These are phyloP conservation scores for Drosophila rufa DNA, from an alignment of 1,140 invertebrate species.

Conservation along the genomic window DNA sequence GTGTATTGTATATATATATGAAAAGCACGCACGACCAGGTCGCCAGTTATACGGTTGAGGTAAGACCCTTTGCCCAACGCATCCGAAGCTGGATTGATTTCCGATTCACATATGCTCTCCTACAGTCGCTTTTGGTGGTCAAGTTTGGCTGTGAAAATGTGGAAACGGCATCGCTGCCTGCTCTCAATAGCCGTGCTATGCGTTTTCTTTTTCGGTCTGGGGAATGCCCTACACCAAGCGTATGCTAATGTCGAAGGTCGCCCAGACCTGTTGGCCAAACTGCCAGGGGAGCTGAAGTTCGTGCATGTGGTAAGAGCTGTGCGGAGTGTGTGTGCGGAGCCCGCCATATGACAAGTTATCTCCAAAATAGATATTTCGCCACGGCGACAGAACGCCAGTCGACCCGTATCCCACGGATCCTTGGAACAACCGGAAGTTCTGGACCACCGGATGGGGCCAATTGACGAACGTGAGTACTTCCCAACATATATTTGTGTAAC, in stretches of 20 bases:
- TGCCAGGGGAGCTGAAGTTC: conserved; percentile 76
- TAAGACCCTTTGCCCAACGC: conserved; percentile 31
- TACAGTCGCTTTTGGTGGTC: conserved; percentile 33
- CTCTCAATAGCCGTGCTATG: conserved; percentile 42
- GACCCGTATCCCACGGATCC: conserved; percentile 92
- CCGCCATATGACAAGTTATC: not conserved
- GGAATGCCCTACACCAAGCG: conserved; percentile 17
- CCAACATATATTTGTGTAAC: not conserved
- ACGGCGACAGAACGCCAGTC: conserved; percentile 93
- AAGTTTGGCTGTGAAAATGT: conserved; percentile 49
- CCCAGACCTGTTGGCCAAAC: conserved; percentile 16
- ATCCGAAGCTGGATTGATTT: conserved; percentile 1
- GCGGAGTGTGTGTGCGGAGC: conserved; percentile 19
- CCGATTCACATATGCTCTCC: conserved; percentile 40
- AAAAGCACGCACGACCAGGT: conserved; percentile 20
- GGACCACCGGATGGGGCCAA: conserved; percentile 92
- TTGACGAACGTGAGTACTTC: conserved; percentile 90
- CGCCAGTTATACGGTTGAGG: conserved; percentile 48
- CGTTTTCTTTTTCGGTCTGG: conserved; percentile 35
- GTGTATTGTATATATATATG: conserved; percentile 33
- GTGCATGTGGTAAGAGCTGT: conserved; percentile 78
- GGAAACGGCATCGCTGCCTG: conserved; percentile 22
- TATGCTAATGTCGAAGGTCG: conserved; percentile 14
- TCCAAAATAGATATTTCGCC: conserved; percentile 88
- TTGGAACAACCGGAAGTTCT: conserved; percentile 88